These are phyloP conservation scores for Theodoxus fluviatilis DNA, from an alignment of 2,888 invertebrate species.

Conservation along the genomic window DNA sequence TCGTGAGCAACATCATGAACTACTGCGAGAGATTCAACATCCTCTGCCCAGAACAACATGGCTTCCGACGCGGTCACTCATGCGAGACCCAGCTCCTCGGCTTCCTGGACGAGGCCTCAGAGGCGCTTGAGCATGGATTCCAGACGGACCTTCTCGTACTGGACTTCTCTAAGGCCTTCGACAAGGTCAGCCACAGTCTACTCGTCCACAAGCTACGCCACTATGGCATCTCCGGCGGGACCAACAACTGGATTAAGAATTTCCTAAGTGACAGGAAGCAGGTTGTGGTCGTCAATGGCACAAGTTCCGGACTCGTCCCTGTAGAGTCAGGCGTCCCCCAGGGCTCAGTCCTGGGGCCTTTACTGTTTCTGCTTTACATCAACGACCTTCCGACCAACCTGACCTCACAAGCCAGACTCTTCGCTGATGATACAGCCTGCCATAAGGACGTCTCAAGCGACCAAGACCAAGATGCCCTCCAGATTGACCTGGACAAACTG, in stretches of 20 bases:
- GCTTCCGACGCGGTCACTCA: constrained; percentile 34
- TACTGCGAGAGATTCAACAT: constrained; percentile 30
- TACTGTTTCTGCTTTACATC: too few relatives aligned
- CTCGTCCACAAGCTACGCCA: constrained; percentile 20
- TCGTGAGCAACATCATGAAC: constrained; percentile 31
- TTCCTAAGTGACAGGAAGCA: constrained; percentile 4
- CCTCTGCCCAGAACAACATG: constrained; percentile 34
- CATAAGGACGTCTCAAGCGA: too few relatives aligned
- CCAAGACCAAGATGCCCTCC: too few relatives aligned
- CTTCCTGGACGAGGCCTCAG: constrained; percentile 29
- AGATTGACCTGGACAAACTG: too few relatives aligned
- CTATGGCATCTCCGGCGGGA: constrained; percentile 11
- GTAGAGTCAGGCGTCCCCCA: too few relatives aligned
- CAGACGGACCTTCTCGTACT: constrained; percentile 34
- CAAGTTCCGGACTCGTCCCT: constrained; percentile 15
- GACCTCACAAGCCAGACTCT: too few relatives aligned
- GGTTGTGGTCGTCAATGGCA: constrained; percentile 9
- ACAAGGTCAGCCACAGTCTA: constrained; percentile 12
- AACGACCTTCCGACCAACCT: too few relatives aligned
- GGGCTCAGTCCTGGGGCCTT: too few relatives aligned
- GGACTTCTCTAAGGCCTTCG: constrained; percentile 33
- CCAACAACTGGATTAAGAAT: constrained; percentile 4
- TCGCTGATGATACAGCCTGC: too few relatives aligned
- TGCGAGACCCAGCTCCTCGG: too few relatives aligned
- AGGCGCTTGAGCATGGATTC: constrained; percentile 27